Evolutionary conservation across 2,797 vertebrate genomes (phyloP).

Genomic region (Gadopsis bispinosus): DNA sequence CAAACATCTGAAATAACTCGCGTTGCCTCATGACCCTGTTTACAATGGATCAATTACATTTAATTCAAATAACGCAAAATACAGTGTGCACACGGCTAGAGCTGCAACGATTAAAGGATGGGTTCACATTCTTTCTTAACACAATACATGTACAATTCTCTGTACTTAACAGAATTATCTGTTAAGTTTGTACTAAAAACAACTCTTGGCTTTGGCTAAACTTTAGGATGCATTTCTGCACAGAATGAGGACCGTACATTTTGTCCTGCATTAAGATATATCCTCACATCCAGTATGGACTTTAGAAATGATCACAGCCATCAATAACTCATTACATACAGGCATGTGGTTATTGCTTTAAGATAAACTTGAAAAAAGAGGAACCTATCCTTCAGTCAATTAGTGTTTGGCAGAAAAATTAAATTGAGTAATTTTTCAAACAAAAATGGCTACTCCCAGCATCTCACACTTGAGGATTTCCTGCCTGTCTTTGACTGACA

Average conservation of each 20-base stretch:
- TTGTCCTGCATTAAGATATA: not conserved
- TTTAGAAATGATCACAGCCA: not conserved
- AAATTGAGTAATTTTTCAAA: not conserved
- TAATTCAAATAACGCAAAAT: constrained; percentile 16
- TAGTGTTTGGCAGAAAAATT: not conserved
- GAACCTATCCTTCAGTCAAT: not conserved
- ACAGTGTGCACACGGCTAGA: not conserved
- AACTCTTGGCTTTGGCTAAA: not conserved
- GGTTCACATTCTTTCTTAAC: not conserved
- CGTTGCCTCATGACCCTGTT: constrained; percentile 35
- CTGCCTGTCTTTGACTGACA: not conserved
- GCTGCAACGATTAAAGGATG: not conserved
- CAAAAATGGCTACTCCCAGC: not conserved
- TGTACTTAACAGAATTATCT: no score
- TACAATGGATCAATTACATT: constrained; percentile 46
- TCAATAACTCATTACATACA: not conserved
- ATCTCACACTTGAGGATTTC: not conserved
- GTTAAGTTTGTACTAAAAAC: not conserved
- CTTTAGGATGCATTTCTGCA: not conserved
- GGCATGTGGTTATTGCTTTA: not conserved
- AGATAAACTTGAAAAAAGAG: not conserved
- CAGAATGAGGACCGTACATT: not conserved
- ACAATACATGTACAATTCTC: not conserved
- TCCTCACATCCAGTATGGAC: not conserved
- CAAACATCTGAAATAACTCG: constrained; percentile 58